These are phyloP conservation scores for Liasis olivaceus DNA, from an alignment of 2,797 vertebrate species.

Conservation along the genomic window DNA sequence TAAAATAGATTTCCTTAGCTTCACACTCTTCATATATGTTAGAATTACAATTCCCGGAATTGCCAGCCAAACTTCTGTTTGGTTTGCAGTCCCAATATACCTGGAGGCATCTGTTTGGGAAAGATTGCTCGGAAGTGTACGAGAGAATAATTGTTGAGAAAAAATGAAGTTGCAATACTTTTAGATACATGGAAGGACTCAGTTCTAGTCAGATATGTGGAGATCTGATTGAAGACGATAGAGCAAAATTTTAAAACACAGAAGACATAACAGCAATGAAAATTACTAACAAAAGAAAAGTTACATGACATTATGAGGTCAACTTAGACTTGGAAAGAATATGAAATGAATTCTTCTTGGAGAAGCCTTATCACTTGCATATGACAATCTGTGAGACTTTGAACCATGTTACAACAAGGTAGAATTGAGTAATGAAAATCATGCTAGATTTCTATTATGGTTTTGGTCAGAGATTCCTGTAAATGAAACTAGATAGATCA, in stretches of 20 bases:
- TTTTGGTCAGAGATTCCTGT: neutral
- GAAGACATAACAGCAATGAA: fast-evolving
- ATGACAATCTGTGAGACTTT: neutral
- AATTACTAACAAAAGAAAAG: neutral
- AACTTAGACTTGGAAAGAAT: neutral
- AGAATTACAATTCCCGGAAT: neutral
- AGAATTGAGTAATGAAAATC: neutral
- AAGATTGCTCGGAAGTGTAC: neutral
- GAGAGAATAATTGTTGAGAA: neutral
- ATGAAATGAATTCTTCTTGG: neutral
- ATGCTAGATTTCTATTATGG: neutral
- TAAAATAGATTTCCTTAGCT: neutral
- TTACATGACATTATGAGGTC: neutral
- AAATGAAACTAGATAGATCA: neutral
- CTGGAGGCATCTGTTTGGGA: neutral
- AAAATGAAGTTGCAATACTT: neutral
- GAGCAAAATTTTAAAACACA: neutral
- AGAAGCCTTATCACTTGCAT: neutral
- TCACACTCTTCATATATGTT: neutral
- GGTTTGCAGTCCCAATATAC: neutral
- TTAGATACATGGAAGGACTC: fast-evolving
- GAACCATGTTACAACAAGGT: neutral
- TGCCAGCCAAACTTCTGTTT: neutral
- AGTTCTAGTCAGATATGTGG: neutral
- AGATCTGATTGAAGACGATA: neutral